Evolutionary conservation across 2,797 vertebrate genomes (phyloP).

Genomic region (Gallirallus australis): DNA sequence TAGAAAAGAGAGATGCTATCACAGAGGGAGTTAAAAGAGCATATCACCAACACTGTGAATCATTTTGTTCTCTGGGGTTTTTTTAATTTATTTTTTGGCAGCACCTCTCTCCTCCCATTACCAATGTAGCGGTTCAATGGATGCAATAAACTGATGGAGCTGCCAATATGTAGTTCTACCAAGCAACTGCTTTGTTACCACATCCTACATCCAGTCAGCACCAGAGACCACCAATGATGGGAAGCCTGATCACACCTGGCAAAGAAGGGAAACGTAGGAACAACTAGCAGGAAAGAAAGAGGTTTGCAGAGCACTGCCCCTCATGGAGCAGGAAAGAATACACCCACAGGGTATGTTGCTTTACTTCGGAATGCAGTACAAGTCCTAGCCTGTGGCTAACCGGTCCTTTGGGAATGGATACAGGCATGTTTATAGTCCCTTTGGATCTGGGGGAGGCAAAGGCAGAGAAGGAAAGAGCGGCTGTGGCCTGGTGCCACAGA

Average conservation of each 20-base stretch:
- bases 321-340: neutral
- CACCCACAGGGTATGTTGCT: neutral
- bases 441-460: neutral
- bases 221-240: neutral
- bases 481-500: neutral
- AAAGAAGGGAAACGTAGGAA: neutral
- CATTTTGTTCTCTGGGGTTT: neutral
- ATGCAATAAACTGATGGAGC: neutral
- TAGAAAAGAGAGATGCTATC: neutral
- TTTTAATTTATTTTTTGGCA: neutral
- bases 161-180: rapidly evolving
- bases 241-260: neutral
- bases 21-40: neutral
- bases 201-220: neutral
- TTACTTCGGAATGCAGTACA: neutral
- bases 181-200: neutral
- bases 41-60: neutral
- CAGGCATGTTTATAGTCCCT: neutral
- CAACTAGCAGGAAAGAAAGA: neutral
- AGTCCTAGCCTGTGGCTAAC: neutral
- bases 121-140: neutral
- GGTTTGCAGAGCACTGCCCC: neutral
- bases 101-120: neutral
- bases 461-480: neutral
- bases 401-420: neutral